Percentiles rank a stretch among this genome's conserved stretches.
phyloP scores from a whole-genome alignment of 2,797 vertebrate genomes.

The Lateolabrax maculatus region DNA sequence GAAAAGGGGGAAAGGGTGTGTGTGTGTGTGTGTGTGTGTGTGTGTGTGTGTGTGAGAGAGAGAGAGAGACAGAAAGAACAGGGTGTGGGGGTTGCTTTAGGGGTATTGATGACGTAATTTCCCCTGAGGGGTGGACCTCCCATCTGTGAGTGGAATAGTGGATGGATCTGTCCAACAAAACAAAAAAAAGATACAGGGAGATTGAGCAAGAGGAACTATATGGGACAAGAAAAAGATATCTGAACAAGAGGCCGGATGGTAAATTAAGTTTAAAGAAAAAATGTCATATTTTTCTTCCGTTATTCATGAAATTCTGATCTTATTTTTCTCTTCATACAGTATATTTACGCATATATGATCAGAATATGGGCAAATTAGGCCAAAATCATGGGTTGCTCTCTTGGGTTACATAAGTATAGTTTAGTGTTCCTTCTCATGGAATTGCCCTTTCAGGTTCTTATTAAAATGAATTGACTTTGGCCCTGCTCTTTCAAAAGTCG shows the following conservation, averaged over 20 bases:
- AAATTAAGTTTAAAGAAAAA: slow-evolving; percentile 17
- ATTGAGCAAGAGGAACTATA: slow-evolving; percentile 28
- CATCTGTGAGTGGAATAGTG: slow-evolving; percentile 78
- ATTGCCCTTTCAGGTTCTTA: neutral
- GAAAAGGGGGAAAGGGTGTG: slow-evolving; percentile 5
- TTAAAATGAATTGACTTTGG: neutral
- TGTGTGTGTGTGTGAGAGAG: neutral
- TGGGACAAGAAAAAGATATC: slow-evolving; percentile 35
- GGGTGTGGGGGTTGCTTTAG: slow-evolving; percentile 76
- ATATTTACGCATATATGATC: neutral
- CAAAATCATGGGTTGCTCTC: neutral
- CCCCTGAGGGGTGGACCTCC: slow-evolving; percentile 74
- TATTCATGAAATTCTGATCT: neutral
- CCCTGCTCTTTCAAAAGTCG: neutral
- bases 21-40: slow-evolving; percentile 13
- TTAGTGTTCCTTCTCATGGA: neutral
- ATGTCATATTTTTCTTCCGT: neutral
- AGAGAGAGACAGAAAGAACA: slow-evolving; percentile 35
- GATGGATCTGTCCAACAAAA: slow-evolving; percentile 58
- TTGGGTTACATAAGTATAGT: neutral
- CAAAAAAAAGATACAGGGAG: slow-evolving; percentile 29
- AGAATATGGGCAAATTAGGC: neutral
- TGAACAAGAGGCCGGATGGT: neutral
- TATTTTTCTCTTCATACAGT: neutral
- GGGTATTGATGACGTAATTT: slow-evolving; percentile 79